Evolutionary conservation across 2,888 invertebrate genomes (phyloP).

Genomic region (Blastobasis adustella): DNA sequence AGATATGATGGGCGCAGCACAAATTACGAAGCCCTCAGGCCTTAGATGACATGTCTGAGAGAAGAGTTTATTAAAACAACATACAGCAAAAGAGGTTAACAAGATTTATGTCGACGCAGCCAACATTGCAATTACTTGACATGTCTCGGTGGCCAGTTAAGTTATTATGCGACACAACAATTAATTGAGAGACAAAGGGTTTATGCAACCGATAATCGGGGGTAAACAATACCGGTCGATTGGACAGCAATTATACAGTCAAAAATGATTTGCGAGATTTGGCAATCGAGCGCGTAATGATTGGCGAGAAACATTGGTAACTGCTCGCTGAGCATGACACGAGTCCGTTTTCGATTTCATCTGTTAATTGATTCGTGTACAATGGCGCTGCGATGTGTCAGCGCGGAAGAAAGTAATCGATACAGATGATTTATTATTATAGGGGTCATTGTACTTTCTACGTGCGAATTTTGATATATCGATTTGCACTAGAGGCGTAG

Average conservation of each 20-base stretch:
- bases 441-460: constrained; percentile 36
- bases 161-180: background rate
- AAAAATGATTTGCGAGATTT: background rate
- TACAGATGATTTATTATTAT: constrained; percentile 22
- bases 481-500: constrained; percentile 1
- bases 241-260: background rate
- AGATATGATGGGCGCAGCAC: too few relatives aligned
- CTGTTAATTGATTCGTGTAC: constrained; percentile 58
- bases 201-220: too few relatives aligned
- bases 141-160: background rate
- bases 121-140: too few relatives aligned
- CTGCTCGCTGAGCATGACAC: constrained; percentile 3
- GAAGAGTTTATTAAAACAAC: too few relatives aligned
- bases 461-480: constrained; percentile 6
- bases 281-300: too few relatives aligned
- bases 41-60: too few relatives aligned
- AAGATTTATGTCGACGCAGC: too few relatives aligned
- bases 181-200: too few relatives aligned
- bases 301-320: too few relatives aligned
- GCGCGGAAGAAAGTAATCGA: constrained; percentile 32
- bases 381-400: constrained; percentile 36
- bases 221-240: too few relatives aligned
- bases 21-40: too few relatives aligned
- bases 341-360: constrained; percentile 50
- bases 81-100: too few relatives aligned